phyloP scores from a whole-genome alignment of 2,113 vertebrate genomes.

The Zosterops lateralis region DNA sequence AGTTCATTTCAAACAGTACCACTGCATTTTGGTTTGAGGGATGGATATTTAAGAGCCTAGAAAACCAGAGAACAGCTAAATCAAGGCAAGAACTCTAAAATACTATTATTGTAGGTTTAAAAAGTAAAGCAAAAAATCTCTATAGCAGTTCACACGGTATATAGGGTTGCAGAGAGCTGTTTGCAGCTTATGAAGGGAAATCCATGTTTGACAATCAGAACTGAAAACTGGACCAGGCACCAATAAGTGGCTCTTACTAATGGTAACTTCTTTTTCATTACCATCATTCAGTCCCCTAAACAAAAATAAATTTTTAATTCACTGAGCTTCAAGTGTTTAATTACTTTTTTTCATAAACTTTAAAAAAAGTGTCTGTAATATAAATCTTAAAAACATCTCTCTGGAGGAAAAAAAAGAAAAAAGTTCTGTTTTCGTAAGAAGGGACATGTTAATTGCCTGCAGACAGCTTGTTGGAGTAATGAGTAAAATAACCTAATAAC shows the following conservation, averaged over 20 bases:
- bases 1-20: neutral
- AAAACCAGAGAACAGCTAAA: neutral
- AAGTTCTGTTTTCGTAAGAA: neutral
- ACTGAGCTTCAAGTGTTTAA: neutral
- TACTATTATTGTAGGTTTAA: neutral
- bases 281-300: neutral
- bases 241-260: neutral
- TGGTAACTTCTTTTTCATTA: neutral
- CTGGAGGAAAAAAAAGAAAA: neutral
- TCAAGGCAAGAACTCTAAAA: neutral
- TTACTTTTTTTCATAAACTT: slow-evolving; percentile 7
- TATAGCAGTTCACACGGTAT: neutral
- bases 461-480: slow-evolving; percentile 54
- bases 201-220: neutral
- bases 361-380: neutral
- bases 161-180: neutral
- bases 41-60: neutral
- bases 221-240: neutral
- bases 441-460: slow-evolving; percentile 50
- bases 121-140: neutral
- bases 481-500: slow-evolving; percentile 63
- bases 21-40: neutral
- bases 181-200: neutral
- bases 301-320: neutral
- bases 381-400: neutral